These are phyloP conservation scores for Hydra vulgaris DNA, from an alignment of 30 jellyfish, hydroid and myxozoan species.

Conservation along the genomic window DNA sequence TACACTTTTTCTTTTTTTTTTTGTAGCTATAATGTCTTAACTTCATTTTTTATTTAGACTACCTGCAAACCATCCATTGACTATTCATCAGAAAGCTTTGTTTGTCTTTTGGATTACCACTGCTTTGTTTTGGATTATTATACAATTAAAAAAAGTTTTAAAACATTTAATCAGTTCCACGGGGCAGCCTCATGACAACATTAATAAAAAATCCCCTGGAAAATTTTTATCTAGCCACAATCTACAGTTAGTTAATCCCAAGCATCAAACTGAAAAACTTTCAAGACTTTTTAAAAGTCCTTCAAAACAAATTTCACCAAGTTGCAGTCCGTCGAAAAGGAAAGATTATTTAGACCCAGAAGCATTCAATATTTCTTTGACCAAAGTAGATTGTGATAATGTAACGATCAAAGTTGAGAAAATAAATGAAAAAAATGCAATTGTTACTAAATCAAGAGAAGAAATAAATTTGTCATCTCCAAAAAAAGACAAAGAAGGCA, in stretches of 20 bases:
- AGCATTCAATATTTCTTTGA: constrained; percentile 2
- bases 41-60: constrained; percentile 49
- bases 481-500: not conserved
- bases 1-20: too few relatives aligned
- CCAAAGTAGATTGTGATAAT: not conserved
- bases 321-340: constrained; percentile 22
- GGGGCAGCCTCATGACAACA: not conserved
- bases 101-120: constrained; percentile 77
- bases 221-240: not conserved
- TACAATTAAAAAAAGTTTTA: constrained; percentile 15
- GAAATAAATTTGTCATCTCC: constrained; percentile 1
- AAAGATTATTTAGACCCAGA: constrained; percentile 17
- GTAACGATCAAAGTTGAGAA: constrained; percentile 1
- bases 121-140: constrained; percentile 15
- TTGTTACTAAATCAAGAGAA: not conserved
- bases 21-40: too few relatives aligned
- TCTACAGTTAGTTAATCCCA: not conserved
- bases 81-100: constrained; percentile 82
- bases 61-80: constrained; percentile 53
- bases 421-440: not conserved
- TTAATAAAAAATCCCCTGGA: not conserved
- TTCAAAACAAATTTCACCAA: not conserved
- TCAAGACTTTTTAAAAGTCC: not conserved
- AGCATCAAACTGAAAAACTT: not conserved
- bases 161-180: not conserved